phyloP scores from a whole-genome alignment of 2,113 vertebrate genomes.

The Tinamus guttatus region DNA sequence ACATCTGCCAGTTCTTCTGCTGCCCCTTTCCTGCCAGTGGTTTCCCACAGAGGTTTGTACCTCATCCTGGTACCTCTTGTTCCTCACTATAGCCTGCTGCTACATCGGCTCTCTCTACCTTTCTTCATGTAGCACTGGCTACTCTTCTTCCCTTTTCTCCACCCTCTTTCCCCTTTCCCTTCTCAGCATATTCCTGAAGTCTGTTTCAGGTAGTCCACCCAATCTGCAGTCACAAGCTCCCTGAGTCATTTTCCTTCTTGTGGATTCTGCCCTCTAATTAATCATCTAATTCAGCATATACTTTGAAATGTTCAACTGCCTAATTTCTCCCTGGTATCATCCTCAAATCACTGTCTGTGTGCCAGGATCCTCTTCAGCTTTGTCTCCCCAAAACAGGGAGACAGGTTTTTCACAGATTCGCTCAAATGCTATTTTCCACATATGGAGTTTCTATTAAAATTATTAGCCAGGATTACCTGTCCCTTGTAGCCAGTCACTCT shows the following conservation, averaged over 20 bases:
- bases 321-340: neutral
- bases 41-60: neutral
- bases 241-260: neutral
- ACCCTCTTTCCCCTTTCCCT: neutral
- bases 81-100: neutral
- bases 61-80: neutral
- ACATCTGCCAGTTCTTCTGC: neutral
- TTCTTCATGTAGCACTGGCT: neutral
- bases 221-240: neutral
- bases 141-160: neutral
- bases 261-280: neutral
- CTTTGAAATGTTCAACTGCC: neutral
- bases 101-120: neutral
- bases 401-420: neutral
- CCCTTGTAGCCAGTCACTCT: neutral
- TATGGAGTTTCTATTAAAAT: constrained; percentile 1
- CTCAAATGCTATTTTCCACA: neutral
- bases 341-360: neutral
- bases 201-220: neutral
- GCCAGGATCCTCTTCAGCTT: neutral
- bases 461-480: neutral
- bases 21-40: neutral
- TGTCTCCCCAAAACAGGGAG: neutral
- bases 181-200: neutral
- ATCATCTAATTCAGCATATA: neutral